Percentiles rank a stretch among this genome's conserved stretches.
Evolutionary conservation across 2,797 vertebrate species (phyloP).

Genomic region (Champsocephalus gunnari): DNA sequence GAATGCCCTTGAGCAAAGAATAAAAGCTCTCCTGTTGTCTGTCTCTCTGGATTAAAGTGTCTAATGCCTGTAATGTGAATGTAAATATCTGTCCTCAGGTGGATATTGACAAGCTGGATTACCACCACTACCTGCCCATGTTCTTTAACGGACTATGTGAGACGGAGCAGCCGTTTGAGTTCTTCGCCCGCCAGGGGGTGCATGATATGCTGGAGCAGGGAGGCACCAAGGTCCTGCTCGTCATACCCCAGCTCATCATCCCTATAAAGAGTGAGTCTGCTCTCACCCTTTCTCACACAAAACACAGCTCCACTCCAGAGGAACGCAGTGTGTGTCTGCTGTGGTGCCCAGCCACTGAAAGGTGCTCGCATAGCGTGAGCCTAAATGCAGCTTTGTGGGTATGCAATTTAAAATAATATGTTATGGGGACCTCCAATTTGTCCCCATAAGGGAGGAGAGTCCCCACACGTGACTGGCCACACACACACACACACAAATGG

Average conservation of each 20-base stretch:
- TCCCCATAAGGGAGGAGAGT: too few species aligned
- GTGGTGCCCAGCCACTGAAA: too few species aligned
- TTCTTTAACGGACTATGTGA: slow-evolving; percentile 96
- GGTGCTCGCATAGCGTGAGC: too few species aligned
- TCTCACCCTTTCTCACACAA: slow-evolving; percentile 21
- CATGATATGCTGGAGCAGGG: slow-evolving; percentile 95
- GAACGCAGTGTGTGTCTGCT: too few species aligned
- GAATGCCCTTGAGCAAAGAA: slow-evolving; percentile 34
- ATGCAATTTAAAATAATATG: too few species aligned
- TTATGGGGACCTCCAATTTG: too few species aligned
- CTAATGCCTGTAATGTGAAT: slow-evolving; percentile 38
- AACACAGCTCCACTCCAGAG: slow-evolving; percentile 5
- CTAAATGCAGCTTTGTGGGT: too few species aligned
- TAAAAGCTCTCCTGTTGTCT: not conserved
- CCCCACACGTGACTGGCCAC: too few species aligned
- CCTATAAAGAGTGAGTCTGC: slow-evolving; percentile 92
- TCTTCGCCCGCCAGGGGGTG: slow-evolving; percentile 93
- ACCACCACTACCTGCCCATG: slow-evolving; percentile 91
- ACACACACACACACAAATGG: too few species aligned
- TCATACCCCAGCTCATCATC: slow-evolving; percentile 94
- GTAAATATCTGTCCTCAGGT: slow-evolving; percentile 81
- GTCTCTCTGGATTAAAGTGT: slow-evolving; percentile 35
- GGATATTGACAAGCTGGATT: slow-evolving; percentile 93
- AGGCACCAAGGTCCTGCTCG: slow-evolving; percentile 91
- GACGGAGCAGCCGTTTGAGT: slow-evolving; percentile 91